Conservation (phyloP, 2,797 vertebrate genomes). For the Glyptemys insculpta region DNA sequence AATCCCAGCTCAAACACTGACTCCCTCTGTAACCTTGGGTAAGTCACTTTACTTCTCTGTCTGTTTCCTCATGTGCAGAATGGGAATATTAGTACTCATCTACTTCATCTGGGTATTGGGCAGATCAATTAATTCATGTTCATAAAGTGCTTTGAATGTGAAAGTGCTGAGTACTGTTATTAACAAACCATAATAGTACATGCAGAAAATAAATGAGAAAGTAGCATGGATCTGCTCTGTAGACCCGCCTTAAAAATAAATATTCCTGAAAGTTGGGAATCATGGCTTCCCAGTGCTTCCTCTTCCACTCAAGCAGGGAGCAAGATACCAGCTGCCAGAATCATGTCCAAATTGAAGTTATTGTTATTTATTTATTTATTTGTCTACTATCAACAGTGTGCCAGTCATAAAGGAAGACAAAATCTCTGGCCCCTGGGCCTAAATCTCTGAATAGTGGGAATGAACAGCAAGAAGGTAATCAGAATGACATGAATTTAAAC, state of each 20-base stretch:
- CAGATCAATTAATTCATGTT: background rate
- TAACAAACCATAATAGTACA: background rate
- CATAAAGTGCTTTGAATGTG: background rate
- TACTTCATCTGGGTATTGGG: background rate
- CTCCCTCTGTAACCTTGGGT: background rate
- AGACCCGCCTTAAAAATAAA: background rate
- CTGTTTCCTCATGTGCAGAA: background rate
- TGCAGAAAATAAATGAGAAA: background rate
- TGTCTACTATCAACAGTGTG: background rate
- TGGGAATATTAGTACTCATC: background rate
- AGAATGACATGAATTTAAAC: background rate
- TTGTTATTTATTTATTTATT: background rate
- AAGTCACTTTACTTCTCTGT: background rate
- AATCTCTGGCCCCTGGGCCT: constrained; percentile 2
- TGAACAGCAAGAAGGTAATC: constrained; percentile 15
- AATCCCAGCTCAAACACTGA: background rate
- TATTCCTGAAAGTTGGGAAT: background rate
- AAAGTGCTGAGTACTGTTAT: background rate
- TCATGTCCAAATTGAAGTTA: background rate
- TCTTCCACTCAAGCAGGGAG: constrained; percentile 33
- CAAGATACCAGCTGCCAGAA: background rate
- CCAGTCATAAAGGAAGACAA: constrained; percentile 31
- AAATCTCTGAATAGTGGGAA: background rate
- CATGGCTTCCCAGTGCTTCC: background rate
- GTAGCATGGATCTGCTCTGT: background rate